Evolutionary conservation across 2,888 invertebrate genomes (phyloP).

Genomic region (Bombylius discolor): DNA sequence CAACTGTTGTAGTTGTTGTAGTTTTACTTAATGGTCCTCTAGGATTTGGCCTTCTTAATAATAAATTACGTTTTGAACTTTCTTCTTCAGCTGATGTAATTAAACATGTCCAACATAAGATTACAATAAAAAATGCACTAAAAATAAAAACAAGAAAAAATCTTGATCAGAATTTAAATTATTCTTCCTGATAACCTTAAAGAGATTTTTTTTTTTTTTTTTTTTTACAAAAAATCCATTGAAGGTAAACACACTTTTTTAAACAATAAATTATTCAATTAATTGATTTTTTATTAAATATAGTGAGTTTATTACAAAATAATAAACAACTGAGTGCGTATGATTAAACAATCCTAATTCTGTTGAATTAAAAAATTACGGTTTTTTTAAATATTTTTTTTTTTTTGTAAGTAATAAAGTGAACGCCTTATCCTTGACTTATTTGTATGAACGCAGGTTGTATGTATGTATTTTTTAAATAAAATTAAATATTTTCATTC

Average conservation of each 20-base stretch:
- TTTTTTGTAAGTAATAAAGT: too few species aligned
- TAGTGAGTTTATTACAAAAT: too few species aligned
- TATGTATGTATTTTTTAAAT: too few species aligned
- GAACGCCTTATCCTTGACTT: too few species aligned
- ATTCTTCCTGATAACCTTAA: neutral
- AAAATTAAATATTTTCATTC: too few species aligned
- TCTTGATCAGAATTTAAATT: neutral
- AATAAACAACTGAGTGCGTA: too few species aligned
- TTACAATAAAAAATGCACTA: neutral
- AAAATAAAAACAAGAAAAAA: neutral
- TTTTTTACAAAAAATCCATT: neutral
- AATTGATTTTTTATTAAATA: neutral
- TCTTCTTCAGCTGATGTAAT: slow-evolving; percentile 20
- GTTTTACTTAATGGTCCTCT: slow-evolving; percentile 14
- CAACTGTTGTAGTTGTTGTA: slow-evolving; percentile 28
- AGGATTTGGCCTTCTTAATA: slow-evolving; percentile 13
- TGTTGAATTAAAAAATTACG: too few species aligned
- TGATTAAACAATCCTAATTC: too few species aligned
- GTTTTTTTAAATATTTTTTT: too few species aligned
- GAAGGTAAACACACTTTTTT: too few species aligned
- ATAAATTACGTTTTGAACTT: slow-evolving; percentile 23
- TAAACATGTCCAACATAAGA: neutral
- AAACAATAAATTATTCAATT: too few species aligned
- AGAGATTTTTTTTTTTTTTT: neutral
- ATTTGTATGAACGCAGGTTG: too few species aligned